Base-by-base conservation (phyloP, 2,888 invertebrate genomes). In the Macrosiphum euphorbiae region DNA sequence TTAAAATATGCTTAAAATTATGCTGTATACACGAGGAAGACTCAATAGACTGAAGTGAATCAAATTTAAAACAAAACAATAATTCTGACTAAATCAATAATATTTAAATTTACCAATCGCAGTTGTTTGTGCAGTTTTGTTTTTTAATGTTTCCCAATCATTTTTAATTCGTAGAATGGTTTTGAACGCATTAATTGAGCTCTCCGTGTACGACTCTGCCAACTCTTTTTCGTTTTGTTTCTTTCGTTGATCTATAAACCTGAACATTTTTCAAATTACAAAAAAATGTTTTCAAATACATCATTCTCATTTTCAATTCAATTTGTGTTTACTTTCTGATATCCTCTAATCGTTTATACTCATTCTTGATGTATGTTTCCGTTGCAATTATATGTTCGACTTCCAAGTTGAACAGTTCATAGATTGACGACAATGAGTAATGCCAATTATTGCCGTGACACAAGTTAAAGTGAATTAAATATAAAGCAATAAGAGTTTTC, bases 111-210 rank as follows among this genome's bases (percentile, higher is more conserved):
- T 92, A 92, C 92, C 67, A 8, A 88, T 92, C 20, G 7, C 10
- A 10, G 50, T 41, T 8, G 87, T 67, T 20, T 26, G 47, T 35
- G 87, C 28, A 41, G 41, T 88, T 67, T 92, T 16, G 20, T 50
- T 50, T 67, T 35, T 67, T 67, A 92, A 67, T 10, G 50, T 88
- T 88, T 92, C 92, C 92, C 87, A 92, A 52, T 92, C 92, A 24
- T 11, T 92, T 88, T 92, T 92, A 20, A 92, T 20, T 0, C 92
- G 92, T 20, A 88, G 20, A 61, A 92, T 87, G 35, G 92, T 92
- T 67, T 92, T 92, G 28, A 92, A 92, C 5, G 92, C 92, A 28
- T 92, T 92, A 52, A 87, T 92, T 20, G 92, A 92, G 8, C 92
- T 92, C 8, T 92, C 92, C 26, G 87, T 88, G 16, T 92, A 92